Conservation (phyloP, 2,888 invertebrate species). For the Scaptomyza flava region DNA sequence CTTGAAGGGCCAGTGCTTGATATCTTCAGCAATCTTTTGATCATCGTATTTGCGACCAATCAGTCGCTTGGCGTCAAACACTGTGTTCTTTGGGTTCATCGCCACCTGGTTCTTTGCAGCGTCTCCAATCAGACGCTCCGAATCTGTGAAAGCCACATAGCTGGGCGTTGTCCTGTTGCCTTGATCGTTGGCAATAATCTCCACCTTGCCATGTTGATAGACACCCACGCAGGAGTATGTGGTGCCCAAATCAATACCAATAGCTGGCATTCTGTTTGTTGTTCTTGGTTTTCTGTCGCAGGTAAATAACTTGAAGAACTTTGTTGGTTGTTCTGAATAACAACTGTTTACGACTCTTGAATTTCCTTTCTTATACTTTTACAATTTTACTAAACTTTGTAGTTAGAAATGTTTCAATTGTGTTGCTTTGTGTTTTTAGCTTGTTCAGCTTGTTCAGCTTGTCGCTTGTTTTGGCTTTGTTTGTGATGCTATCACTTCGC, state of each 20-base stretch:
- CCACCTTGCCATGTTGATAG: constrained; percentile 92
- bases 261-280: constrained; percentile 84
- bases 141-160: constrained; percentile 92
- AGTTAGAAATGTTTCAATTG: constrained; percentile 3
- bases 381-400: constrained; percentile 5
- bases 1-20: constrained; percentile 97
- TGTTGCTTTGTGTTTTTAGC: constrained; percentile 25
- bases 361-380: neutral
- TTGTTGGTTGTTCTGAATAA: neutral
- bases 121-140: constrained; percentile 89
- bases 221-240: constrained; percentile 92
- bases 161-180: constrained; percentile 85
- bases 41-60: constrained; percentile 96
- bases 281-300: constrained; percentile 2
- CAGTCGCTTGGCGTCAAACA: constrained; percentile 97
- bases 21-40: constrained; percentile 94
- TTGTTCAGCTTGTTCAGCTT: constrained; percentile 62
- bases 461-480: constrained; percentile 37
- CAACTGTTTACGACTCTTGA: neutral
- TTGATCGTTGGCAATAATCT: constrained; percentile 93
- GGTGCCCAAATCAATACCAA: constrained; percentile 86
- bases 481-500: constrained; percentile 52
- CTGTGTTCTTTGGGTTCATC: constrained; percentile 95
- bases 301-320: neutral
- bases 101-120: constrained; percentile 94